Percentiles rank a stretch among this genome's conserved stretches.
These are phyloP conservation scores for Colaptes auratus DNA, from an alignment of 2,113 vertebrate genomes.

Conservation along the genomic window DNA sequence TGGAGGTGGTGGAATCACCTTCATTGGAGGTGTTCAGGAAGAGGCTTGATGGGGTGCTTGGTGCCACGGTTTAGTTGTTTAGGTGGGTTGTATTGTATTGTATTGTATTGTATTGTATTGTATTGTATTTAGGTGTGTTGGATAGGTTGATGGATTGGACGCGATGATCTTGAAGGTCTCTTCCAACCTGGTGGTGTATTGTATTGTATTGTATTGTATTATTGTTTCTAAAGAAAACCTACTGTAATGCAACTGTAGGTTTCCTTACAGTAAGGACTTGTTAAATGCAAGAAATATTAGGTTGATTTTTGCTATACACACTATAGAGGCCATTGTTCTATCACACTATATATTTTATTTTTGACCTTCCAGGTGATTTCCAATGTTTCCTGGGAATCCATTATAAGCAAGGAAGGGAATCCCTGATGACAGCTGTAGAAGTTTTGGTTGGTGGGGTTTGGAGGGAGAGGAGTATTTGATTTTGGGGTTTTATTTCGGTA, in stretches of 20 bases:
- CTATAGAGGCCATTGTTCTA: neutral
- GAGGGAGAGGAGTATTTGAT: rapidly evolving
- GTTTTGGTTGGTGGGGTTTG: neutral
- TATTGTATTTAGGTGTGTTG: no score
- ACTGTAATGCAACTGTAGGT: neutral
- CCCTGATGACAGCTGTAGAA: rapidly evolving
- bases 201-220: no score
- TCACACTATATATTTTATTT: neutral
- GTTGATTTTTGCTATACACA: neutral
- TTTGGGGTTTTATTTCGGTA: rapidly evolving
- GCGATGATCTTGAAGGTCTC: no score
- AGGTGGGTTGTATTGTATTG: no score
- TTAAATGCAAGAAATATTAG: neutral
- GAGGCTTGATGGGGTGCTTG: no score
- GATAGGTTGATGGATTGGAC: no score
- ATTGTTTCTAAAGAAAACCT: neutral
- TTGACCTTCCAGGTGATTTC: neutral
- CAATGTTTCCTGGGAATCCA: neutral
- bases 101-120: no score
- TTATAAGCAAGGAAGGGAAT: rapidly evolving
- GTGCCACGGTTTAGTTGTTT: no score
- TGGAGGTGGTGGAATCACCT: no score
- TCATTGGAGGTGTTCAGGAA: no score
- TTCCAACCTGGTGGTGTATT: no score
- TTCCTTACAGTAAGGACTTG: neutral